Conservation (phyloP, 2,888 invertebrate species). For the Ceriagrion tenellum region DNA sequence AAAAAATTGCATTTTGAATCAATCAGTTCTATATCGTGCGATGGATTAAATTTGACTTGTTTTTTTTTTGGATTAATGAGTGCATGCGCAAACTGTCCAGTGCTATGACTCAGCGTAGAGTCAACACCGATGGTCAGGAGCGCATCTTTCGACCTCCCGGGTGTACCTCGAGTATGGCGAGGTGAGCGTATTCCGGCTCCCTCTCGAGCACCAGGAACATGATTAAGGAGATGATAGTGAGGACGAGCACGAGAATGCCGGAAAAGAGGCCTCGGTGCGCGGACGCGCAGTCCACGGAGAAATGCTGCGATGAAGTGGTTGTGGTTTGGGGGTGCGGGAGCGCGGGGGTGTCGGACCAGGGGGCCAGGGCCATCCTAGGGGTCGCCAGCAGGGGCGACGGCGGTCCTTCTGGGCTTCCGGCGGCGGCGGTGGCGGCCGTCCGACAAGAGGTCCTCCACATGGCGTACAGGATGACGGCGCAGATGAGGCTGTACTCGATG, state of each 20-base stretch:
- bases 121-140: no score
- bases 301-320: slow-evolving; percentile 75
- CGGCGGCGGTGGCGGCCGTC: not conserved
- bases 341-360: not conserved
- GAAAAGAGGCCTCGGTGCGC: slow-evolving; percentile 79
- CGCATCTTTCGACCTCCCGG: no score
- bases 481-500: slow-evolving; percentile 94
- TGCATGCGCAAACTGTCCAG: no score
- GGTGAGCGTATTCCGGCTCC: slow-evolving; percentile 80
- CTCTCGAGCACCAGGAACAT: slow-evolving; percentile 92
- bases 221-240: slow-evolving; percentile 91
- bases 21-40: no score
- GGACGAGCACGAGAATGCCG: slow-evolving; percentile 88
- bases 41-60: no score
- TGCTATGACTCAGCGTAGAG: no score
- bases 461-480: slow-evolving; percentile 92
- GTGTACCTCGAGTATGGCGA: slow-evolving; percentile 76
- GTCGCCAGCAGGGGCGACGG: not conserved
- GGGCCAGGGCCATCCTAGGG: not conserved
- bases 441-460: slow-evolving; percentile 91
- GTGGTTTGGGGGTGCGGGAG: not conserved
- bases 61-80: no score
- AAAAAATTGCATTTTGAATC: no score
- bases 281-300: slow-evolving; percentile 84
- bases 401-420: not conserved